Percentiles rank a stretch among this genome's conserved stretches.
These are phyloP conservation scores for Galendromus occidentalis DNA, from an alignment of 1,140 invertebrate species.

Conservation along the genomic window DNA sequence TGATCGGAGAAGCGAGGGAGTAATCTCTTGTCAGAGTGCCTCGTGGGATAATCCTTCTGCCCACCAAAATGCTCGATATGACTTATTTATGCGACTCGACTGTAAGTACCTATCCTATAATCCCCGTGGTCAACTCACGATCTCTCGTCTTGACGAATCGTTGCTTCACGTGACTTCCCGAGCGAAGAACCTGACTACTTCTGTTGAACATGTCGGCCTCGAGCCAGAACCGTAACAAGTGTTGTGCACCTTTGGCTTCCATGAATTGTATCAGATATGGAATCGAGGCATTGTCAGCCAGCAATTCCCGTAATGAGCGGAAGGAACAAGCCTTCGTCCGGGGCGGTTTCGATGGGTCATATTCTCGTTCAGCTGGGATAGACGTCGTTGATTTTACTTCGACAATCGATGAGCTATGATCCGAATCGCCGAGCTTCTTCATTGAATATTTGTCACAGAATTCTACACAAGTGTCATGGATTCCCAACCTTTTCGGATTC, in stretches of 20 bases:
- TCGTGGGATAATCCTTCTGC: no score
- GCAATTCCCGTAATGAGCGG: neutral
- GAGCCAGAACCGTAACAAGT: neutral
- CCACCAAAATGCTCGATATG: neutral
- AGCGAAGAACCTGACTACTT: neutral
- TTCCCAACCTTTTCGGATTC: neutral
- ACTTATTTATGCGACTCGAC: neutral
- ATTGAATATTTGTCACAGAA: neutral
- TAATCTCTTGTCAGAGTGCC: no score
- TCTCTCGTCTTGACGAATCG: neutral
- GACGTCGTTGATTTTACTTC: neutral
- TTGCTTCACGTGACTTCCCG: neutral
- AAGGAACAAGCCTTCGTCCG: slow-evolving; percentile 2
- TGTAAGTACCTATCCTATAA: neutral
- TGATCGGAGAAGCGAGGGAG: no score
- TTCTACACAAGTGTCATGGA: neutral
- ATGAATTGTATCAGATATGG: slow-evolving; percentile 6
- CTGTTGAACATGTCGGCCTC: neutral
- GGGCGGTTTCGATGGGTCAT: neutral
- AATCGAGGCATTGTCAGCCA: neutral
- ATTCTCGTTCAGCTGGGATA: neutral
- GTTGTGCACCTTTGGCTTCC: neutral
- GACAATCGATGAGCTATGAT: neutral
- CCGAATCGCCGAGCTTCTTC: neutral
- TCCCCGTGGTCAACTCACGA: neutral